A percentile compares a stretch with the other conserved stretches of the same genome.
phyloP scores from a whole-genome alignment of 2,888 invertebrate species.

The Xylocampa areola region DNA sequence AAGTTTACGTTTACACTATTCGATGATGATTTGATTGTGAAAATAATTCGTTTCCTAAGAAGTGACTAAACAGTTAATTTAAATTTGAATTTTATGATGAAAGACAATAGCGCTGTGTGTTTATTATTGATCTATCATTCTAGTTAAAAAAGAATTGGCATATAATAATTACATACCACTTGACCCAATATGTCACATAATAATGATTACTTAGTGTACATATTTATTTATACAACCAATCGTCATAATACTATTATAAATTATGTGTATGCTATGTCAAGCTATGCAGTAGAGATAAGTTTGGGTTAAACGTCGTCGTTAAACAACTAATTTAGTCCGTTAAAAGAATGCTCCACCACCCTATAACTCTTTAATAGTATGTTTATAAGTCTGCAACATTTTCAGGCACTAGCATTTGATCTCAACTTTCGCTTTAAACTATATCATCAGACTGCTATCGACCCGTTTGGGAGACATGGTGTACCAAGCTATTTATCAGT shows the following conservation, averaged over 20 bases:
- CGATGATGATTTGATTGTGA: constrained; percentile 28
- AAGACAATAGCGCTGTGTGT: no score
- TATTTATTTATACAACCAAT: constrained; percentile 49
- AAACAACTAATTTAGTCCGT: constrained; percentile 1
- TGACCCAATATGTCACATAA: constrained; percentile 1
- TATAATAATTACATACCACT: no score
- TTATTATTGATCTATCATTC: no score
- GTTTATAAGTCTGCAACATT: constrained; percentile 22
- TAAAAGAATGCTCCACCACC: not conserved
- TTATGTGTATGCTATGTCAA: constrained; percentile 12
- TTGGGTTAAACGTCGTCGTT: constrained; percentile 42
- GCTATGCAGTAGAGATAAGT: constrained; percentile 27
- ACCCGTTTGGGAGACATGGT: constrained; percentile 35
- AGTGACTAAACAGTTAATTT: not conserved
- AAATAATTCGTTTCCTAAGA: constrained; percentile 15
- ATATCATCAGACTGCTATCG: constrained; percentile 23
- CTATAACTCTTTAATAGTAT: constrained; percentile 5
- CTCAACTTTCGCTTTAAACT: constrained; percentile 38
- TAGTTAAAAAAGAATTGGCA: no score
- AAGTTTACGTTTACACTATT: constrained; percentile 11
- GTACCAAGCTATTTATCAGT: constrained; percentile 44
- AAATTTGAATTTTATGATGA: no score
- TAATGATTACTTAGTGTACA: constrained; percentile 12
- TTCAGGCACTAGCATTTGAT: constrained; percentile 33
- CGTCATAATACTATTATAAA: constrained; percentile 28